Base-by-base conservation (phyloP, 2,797 vertebrate species). In the Carduelis carduelis region DNA sequence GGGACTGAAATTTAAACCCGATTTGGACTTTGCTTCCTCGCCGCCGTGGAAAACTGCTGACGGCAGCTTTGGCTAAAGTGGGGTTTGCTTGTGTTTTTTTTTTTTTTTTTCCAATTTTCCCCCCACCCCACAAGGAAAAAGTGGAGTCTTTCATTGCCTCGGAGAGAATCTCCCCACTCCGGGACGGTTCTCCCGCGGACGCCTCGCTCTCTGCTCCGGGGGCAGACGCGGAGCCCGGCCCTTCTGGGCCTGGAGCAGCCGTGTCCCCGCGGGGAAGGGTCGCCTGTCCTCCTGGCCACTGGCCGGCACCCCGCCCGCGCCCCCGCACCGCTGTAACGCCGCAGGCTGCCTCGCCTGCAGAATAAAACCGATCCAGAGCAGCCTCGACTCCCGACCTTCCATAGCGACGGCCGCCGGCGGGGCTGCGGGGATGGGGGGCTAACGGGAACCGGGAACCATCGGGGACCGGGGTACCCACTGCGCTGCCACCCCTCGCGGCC, bases 21-120 rank as follows among this genome's bases (percentile, higher is more conserved):
- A 41, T 83, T 92, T 60, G 95, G 95, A 96, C 95, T 96, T 95
- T 92, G 95, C 65, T 92, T 88, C 69, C 49, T 81, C 32, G 11
- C 80, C 47, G 12, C 86, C 2, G 37, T 17, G 44, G 49, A 89
- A 95, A 96, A 86, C 34, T 89, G 94, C 94, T 92, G 95, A 94
- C 86, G 37, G 72, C 83, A 93, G 93, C 88, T 72, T 76, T 88
- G 80, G 92, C 39, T 56, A 43, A 94, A 83, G 47, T 7, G 71
- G 77, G 83, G 35, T 71, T 91, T 84, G 66, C 41, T 91, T 43
- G 49, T 64, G 17, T 34, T 5, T 37, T 37, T 37, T 37, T 37
- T 53, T 86, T 53, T 86, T 86, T 76, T 55, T 59, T 15, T 37
- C 13, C 19, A 6, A 11, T 50, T 49, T 39, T 3, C 22, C 57